Conservation (phyloP, 2,113 vertebrate species). For the Syrrhaptes paradoxus region DNA sequence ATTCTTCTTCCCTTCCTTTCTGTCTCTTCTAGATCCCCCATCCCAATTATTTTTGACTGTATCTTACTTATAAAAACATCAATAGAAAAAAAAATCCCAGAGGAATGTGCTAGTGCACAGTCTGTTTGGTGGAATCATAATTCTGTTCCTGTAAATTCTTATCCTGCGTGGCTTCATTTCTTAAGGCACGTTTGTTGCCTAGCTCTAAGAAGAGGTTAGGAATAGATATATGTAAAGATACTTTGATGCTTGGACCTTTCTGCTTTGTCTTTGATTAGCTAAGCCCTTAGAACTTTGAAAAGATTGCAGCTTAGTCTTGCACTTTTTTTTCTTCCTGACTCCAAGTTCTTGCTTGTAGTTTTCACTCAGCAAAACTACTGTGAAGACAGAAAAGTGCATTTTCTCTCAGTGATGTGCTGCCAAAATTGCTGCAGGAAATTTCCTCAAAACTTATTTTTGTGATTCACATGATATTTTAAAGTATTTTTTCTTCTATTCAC, state of each 20-base stretch:
- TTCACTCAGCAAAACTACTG: neutral
- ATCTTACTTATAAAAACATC: neutral
- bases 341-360: neutral
- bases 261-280: neutral
- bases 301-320: neutral
- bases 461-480: neutral
- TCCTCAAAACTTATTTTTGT: neutral
- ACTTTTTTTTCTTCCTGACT: neutral
- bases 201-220: neutral
- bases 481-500: neutral
- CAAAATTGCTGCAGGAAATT: neutral
- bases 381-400: neutral
- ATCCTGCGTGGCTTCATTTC: neutral
- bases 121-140: neutral
- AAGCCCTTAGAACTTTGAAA: neutral
- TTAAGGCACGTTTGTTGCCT: neutral
- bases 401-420: neutral
- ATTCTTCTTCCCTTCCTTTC: neutral
- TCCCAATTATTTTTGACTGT: neutral
- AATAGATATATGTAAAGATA: accelerated
- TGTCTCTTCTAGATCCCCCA: neutral
- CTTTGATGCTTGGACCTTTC: neutral
- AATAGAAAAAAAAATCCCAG: neutral
- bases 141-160: neutral
- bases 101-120: accelerated